Conservation (phyloP, 1,140 invertebrate genomes). For the Drosophila melanica region DNA sequence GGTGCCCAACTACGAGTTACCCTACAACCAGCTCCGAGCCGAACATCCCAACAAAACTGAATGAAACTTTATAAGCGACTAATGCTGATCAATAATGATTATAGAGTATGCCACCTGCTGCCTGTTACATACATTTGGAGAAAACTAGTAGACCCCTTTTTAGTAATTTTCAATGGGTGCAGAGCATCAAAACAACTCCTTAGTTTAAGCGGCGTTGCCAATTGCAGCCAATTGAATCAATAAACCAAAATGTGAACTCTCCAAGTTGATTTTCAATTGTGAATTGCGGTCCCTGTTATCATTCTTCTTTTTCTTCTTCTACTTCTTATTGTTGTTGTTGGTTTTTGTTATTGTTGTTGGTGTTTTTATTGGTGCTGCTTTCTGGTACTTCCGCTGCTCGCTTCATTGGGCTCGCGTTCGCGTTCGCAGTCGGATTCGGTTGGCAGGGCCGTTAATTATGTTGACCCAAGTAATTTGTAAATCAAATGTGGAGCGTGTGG, state of each 20-base stretch:
- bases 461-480: slow-evolving; percentile 68
- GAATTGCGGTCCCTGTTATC: slow-evolving; percentile 18
- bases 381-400: slow-evolving; percentile 52
- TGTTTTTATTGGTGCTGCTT: slow-evolving; percentile 24
- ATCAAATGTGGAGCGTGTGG: slow-evolving; percentile 55
- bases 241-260: slow-evolving; percentile 53
- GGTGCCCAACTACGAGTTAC: no score
- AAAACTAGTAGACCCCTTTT: no score
- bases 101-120: no score
- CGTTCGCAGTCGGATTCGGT: slow-evolving; percentile 22
- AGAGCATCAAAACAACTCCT: no score
- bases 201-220: slow-evolving; percentile 24
- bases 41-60: no score
- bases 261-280: slow-evolving; percentile 45
- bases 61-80: no score
- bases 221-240: slow-evolving; percentile 77
- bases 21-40: background rate
- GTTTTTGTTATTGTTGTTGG: slow-evolving; percentile 9
- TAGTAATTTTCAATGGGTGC: no score
- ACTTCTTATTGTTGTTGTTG: slow-evolving; percentile 10
- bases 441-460: slow-evolving; percentile 67
- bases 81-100: no score
- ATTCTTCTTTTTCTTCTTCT: slow-evolving; percentile 8
- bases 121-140: no score
- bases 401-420: slow-evolving; percentile 2